These are phyloP conservation scores for Tyto alba DNA, from an alignment of 2,113 vertebrate species.

Conservation along the genomic window DNA sequence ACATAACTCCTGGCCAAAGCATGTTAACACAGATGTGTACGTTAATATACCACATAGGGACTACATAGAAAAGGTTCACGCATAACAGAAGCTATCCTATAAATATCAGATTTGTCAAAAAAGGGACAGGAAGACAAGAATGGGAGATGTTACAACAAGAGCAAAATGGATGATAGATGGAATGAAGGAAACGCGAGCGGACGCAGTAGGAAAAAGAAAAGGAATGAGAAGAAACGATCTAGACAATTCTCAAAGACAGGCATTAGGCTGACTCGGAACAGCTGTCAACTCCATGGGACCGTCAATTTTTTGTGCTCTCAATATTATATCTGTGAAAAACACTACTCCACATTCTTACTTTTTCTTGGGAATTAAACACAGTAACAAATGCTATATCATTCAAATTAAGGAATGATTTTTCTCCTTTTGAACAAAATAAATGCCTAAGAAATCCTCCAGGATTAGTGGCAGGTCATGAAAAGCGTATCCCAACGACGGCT, in stretches of 20 bases:
- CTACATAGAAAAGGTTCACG: background rate
- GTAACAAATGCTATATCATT: background rate
- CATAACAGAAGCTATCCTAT: background rate
- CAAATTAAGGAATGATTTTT: background rate
- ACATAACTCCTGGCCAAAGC: background rate
- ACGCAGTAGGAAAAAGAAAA: background rate
- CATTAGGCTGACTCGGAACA: background rate
- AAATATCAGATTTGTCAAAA: background rate
- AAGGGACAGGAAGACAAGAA: background rate
- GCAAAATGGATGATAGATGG: background rate
- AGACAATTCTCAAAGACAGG: background rate
- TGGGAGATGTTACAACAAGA: background rate
- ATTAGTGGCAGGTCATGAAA: background rate
- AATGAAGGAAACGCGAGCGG: background rate
- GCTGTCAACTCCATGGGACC: background rate
- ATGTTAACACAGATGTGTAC: background rate
- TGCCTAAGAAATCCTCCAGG: background rate
- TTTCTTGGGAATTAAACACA: background rate
- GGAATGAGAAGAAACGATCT: background rate
- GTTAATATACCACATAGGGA: background rate
- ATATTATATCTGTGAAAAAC: background rate
- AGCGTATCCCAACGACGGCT: background rate
- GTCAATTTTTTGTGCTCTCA: background rate
- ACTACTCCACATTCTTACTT: background rate
- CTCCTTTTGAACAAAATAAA: background rate